Evolutionary conservation across 2,888 invertebrate genomes (phyloP).

Genomic region (Alloplasta piceator): DNA sequence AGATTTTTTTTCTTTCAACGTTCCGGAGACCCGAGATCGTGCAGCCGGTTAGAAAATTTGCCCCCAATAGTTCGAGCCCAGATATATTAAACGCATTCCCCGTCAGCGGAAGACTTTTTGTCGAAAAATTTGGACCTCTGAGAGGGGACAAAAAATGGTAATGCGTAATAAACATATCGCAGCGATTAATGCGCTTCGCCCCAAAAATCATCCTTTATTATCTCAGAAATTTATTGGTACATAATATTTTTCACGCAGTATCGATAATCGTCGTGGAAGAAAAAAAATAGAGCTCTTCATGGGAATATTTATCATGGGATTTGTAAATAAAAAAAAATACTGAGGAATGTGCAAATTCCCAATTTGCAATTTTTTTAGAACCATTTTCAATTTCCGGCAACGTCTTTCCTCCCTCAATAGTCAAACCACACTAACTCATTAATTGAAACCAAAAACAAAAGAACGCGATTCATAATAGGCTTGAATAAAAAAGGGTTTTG

Average conservation of each 20-base stretch:
- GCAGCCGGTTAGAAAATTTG: conserved; percentile 54
- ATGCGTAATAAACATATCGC: conserved; percentile 37
- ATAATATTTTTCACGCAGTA: conserved; percentile 2
- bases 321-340: too few species aligned
- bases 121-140: conserved; percentile 15
- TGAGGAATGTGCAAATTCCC: too few species aligned
- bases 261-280: neutral
- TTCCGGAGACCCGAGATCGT: conserved; percentile 58
- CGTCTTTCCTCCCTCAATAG: too few species aligned
- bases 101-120: conserved; percentile 43
- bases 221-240: conserved; percentile 36
- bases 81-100: conserved; percentile 53
- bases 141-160: conserved; percentile 27
- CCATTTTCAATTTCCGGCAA: too few species aligned
- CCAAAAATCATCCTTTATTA: conserved; percentile 22
- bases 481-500: too few species aligned
- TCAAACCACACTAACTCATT: too few species aligned
- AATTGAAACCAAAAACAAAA: too few species aligned
- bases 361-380: too few species aligned
- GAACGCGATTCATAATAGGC: too few species aligned
- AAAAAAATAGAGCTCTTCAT: conserved; percentile 11
- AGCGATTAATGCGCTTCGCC: conserved; percentile 11
- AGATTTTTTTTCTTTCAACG: conserved; percentile 64
- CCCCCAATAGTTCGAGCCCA: conserved; percentile 66
- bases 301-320: neutral